Conservation (phyloP, 92 coral and sea anemone species). For the Isaurus tuberculatus region DNA sequence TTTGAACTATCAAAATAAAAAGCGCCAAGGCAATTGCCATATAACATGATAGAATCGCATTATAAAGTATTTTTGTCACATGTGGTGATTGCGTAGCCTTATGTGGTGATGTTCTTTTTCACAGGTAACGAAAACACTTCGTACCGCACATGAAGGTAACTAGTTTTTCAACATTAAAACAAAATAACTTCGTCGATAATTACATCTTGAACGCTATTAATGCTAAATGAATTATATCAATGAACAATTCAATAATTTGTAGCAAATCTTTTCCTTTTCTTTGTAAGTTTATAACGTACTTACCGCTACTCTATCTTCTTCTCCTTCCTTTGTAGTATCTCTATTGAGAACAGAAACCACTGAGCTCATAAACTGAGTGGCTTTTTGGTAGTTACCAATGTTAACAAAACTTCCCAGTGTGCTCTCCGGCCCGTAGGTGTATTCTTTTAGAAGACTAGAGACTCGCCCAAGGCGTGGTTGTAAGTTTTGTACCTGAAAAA, state of each 20-base stretch:
- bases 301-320: slow-evolving; percentile 16
- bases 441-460: slow-evolving; percentile 23
- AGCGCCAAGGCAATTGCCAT: too few relatives aligned
- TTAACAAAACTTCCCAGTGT: slow-evolving; percentile 28
- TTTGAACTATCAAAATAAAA: too few relatives aligned
- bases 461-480: slow-evolving; percentile 16
- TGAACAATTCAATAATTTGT: not conserved
- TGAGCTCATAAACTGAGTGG: slow-evolving; percentile 17
- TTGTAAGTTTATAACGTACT: not conserved
- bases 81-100: too few relatives aligned
- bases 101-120: too few relatives aligned
- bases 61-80: too few relatives aligned
- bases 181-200: too few relatives aligned
- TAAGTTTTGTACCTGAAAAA: slow-evolving; percentile 33
- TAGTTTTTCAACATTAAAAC: too few relatives aligned
- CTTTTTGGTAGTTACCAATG: slow-evolving; percentile 31
- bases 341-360: slow-evolving; percentile 24
- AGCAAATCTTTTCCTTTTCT: not conserved
- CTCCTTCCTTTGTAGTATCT: slow-evolving; percentile 33
- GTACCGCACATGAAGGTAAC: too few relatives aligned
- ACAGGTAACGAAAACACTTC: too few relatives aligned
- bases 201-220: too few relatives aligned
- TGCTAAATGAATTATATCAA: too few relatives aligned
- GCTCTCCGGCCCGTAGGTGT: slow-evolving; percentile 14
- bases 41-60: too few relatives aligned